phyloP scores from a whole-genome alignment of 2,888 invertebrate species.

The Andrena bucephala region DNA sequence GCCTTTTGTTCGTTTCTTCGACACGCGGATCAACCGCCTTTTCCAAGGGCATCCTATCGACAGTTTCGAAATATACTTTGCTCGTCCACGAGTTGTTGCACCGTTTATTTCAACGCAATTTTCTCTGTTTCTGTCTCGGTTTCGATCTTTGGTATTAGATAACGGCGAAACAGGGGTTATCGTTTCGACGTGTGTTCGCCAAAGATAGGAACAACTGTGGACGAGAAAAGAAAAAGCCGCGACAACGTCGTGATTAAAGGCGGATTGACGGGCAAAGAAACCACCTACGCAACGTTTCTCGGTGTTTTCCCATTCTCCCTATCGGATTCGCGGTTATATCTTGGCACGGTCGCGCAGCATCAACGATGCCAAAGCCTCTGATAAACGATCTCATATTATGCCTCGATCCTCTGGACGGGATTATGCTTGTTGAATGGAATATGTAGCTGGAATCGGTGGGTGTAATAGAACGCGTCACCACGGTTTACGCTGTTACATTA shows the following conservation, averaged over 20 bases:
- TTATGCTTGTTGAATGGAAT: neutral
- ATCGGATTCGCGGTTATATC: neutral
- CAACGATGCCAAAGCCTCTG: conserved; percentile 16
- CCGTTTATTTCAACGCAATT: neutral
- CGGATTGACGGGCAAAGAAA: neutral
- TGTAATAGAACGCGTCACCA: conserved; percentile 21
- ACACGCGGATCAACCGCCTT: neutral
- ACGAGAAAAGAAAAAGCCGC: neutral
- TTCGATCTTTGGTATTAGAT: too few species aligned
- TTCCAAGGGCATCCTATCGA: neutral
- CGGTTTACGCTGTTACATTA: conserved; percentile 18
- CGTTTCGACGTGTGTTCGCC: too few species aligned
- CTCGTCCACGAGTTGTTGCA: neutral
- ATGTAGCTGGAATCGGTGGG: conserved; percentile 21
- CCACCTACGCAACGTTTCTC: neutral
- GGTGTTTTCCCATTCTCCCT: neutral
- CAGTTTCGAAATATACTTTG: neutral
- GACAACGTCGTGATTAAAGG: conserved; percentile 1
- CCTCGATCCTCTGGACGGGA: conserved; percentile 34
- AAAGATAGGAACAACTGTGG: too few species aligned
- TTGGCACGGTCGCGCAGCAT: neutral
- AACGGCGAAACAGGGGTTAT: too few species aligned
- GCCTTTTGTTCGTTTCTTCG: neutral
- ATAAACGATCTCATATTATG: conserved; percentile 54
- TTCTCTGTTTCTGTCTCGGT: too few species aligned